Base-by-base conservation (phyloP, 2,113 vertebrate species). In the Lampris megalopsis region DNA sequence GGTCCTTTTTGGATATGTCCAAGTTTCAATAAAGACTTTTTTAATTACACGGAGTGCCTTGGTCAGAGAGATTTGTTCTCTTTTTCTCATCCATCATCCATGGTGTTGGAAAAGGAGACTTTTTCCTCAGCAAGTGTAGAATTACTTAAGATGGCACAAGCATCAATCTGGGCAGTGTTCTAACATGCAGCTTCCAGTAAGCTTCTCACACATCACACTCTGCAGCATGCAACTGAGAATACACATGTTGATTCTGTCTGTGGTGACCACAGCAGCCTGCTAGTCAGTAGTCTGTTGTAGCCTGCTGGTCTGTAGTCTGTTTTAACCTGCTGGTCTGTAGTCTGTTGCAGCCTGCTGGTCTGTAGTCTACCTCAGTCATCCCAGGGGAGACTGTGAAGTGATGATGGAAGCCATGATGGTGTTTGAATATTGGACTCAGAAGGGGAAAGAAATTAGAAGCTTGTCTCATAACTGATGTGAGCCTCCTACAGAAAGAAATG, bases 381-480 rank as follows among this genome's bases (percentile, higher is more conserved):
- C 70, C 62, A 72, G 81, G 78, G 66, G 42, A 73, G 84, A 61
- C 74, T 77, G 9, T 68, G 60, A 78, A 68, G 79, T 68, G 69
- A 86, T 73, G 86, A 81, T 84, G 41, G 36, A 81, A 88, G 74
- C 68, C 54, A 67, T 60, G 41, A 59, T 65, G n/a, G 57, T 71
- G 63, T 82, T 77, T 24, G 24, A 24, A 24, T 24, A 24, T 85
- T 72, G 59, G 68, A 40, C 83, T 81, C 77, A 10, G 24, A 24
- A 24, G 53, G 56, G 74, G 71, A 71, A 71, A 42, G 72, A 77
- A 82, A 83, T 87, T 69, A 76, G 79, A 88, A 74, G 57, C 87
- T 84, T 82, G 91, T 88, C 82, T 86, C 86, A 90, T 92, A 77
- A 81, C 66, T 62, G 59, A 50, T 62, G 63, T 49, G 50, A 86